phyloP scores from a whole-genome alignment of 2,113 vertebrate species.

The Piprites chloris region DNA sequence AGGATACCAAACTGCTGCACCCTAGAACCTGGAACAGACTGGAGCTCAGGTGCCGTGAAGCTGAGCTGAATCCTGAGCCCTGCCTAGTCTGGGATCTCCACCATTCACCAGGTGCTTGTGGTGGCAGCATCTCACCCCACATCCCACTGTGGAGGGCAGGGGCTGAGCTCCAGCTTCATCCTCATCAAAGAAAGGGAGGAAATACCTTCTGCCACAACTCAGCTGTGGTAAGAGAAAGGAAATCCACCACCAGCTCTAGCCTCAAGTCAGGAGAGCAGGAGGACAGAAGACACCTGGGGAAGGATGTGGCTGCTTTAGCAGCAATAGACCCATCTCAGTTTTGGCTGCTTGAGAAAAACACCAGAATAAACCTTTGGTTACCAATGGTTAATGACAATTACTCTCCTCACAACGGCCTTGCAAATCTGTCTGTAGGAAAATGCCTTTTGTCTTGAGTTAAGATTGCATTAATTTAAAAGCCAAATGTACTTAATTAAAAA shows the following conservation, averaged over 20 bases:
- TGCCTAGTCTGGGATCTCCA: background rate
- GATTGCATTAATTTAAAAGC: background rate
- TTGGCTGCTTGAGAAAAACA: background rate
- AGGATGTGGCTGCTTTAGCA: background rate
- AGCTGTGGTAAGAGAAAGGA: background rate
- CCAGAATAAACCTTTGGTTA: background rate
- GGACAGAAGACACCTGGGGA: background rate
- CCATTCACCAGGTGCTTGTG: background rate
- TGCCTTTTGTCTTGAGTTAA: background rate
- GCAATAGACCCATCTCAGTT: background rate
- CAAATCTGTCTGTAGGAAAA: background rate
- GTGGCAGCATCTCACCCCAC: background rate
- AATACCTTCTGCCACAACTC: background rate
- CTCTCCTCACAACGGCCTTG: background rate
- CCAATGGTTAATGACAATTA: background rate
- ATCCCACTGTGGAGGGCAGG: background rate
- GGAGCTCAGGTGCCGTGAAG: accelerated
- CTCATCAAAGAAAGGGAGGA: background rate
- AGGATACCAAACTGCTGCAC: background rate
- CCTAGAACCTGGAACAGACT: no score
- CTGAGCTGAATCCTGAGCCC: background rate
- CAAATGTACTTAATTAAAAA: background rate
- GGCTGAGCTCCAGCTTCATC: background rate
- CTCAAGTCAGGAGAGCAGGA: background rate
- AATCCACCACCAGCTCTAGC: background rate